Evolutionary conservation across 2,797 vertebrate species (phyloP).

Genomic region (Morus bassanus): DNA sequence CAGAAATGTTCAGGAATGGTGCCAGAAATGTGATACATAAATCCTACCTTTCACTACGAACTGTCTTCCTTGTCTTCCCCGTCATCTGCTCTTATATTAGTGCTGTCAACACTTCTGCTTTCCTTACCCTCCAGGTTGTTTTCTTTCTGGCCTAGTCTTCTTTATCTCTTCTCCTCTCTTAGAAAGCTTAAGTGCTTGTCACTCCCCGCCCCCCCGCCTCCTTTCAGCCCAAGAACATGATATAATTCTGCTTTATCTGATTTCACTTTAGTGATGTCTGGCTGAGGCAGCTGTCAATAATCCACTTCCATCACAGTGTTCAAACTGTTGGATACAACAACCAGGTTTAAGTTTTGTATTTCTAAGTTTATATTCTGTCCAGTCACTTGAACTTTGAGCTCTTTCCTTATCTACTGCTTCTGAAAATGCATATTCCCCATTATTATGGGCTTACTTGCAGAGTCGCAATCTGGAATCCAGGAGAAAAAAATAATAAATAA

Average conservation of each 20-base stretch:
- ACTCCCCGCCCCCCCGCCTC: background rate
- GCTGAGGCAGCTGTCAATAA: background rate
- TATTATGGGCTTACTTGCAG: background rate
- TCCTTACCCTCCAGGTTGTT: slow-evolving; percentile 5
- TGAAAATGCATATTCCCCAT: background rate
- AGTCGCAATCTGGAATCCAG: background rate
- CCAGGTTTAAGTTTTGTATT: background rate
- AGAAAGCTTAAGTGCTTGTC: background rate
- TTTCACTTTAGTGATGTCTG: background rate
- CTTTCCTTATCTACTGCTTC: background rate
- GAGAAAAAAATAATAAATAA: background rate
- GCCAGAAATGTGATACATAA: slow-evolving; percentile 3
- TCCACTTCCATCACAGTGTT: background rate
- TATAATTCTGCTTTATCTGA: background rate
- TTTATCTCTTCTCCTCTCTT: background rate
- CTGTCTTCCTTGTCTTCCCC: background rate
- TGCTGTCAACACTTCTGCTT: slow-evolving; percentile 24
- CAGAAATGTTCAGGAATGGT: background rate
- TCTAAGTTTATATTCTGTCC: background rate
- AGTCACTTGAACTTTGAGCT: background rate
- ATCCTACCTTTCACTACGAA: background rate
- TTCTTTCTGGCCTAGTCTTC: background rate
- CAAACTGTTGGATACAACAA: background rate
- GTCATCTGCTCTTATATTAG: slow-evolving; percentile 3
- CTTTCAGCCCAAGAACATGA: background rate